Evolutionary conservation across 2,113 vertebrate genomes (phyloP).

Genomic region (Gulo gulo): DNA sequence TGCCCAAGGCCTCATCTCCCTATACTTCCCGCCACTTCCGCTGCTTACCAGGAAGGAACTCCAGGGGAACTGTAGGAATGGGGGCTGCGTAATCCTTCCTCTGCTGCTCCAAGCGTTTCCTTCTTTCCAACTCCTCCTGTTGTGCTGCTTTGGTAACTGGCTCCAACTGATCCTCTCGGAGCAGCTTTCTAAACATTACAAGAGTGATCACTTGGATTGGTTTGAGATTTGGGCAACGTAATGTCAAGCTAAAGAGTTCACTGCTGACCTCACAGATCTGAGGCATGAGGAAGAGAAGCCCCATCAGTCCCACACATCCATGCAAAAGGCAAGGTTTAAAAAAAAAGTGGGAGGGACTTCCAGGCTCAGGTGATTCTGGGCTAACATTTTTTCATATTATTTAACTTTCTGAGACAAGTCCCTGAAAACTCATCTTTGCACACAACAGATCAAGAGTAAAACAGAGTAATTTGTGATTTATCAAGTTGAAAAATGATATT

Average conservation of each 20-base stretch:
- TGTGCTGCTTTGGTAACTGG: conserved; percentile 98
- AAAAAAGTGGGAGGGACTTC: background rate
- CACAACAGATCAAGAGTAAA: background rate
- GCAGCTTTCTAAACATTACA: conserved; percentile 89
- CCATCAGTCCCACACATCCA: background rate
- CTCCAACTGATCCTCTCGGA: conserved; percentile 97
- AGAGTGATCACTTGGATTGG: background rate
- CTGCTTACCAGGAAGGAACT: conserved; percentile 86
- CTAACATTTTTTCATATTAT: background rate
- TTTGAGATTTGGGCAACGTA: background rate
- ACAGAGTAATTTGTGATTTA: background rate
- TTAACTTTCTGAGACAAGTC: background rate
- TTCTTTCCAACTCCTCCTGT: conserved; percentile 96
- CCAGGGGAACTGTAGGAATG: conserved; percentile 82
- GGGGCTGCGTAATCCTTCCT: conserved; percentile 93
- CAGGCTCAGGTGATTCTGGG: background rate
- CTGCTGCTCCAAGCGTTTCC: conserved; percentile 96
- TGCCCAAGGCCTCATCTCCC: background rate
- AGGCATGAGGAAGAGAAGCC: background rate
- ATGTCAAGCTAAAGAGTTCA: background rate
- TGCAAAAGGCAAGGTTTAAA: background rate
- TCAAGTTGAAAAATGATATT: background rate
- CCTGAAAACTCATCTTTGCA: background rate
- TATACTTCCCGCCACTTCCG: background rate
- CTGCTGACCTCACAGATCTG: background rate